Evolutionary conservation across 2,113 vertebrate genomes (phyloP), one percentile per base, ranked within the genome.

Genomic region (Numenius arquata): DNA sequence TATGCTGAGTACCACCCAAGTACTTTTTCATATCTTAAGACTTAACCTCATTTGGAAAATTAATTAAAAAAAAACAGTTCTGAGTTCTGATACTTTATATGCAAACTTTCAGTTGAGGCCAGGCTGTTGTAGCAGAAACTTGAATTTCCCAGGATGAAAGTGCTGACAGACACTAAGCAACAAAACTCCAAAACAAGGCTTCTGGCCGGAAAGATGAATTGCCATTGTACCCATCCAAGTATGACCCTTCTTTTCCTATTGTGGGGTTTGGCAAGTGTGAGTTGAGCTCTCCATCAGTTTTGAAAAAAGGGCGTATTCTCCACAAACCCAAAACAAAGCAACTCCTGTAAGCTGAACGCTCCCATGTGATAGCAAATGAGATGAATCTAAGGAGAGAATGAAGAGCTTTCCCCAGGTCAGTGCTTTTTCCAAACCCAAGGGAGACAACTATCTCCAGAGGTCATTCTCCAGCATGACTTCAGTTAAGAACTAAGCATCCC

Each of bases 131-230:
- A 85, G 41, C 11, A 88, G 82, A 90, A 93, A 76, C 71, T 77
- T 62, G 50, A 94, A 41, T 83, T 88, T 32, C 32, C 22, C n/a
- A 34, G 63, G 22, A 91, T 88, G 78, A 74, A 88, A 91, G 81
- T 88, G 92, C 92, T 96, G 82, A 91, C 85, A 85, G 91, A 90
- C 30, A 32, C 92, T 83, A 86, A 94, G 92, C 88, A 94, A 91
- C 75, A 77, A 50, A 93, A 94, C 63, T 83, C 75, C 82, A 88
- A 94, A 96, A 93, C 91, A 94, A 19, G 5, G 41, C 71, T 90
- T 85, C 32, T 4, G 32, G 66, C 41, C 91, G 94, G 85, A 67
- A 90, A 71, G 67, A 91, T 66, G 71, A 89, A 88, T 91, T 95
- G 74, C 38, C 38, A 15, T 88, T 85, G 55, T 74, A 75, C 63